Base-by-base conservation (phyloP, 1,140 invertebrate species). In the Leptopilina boulardi region DNA sequence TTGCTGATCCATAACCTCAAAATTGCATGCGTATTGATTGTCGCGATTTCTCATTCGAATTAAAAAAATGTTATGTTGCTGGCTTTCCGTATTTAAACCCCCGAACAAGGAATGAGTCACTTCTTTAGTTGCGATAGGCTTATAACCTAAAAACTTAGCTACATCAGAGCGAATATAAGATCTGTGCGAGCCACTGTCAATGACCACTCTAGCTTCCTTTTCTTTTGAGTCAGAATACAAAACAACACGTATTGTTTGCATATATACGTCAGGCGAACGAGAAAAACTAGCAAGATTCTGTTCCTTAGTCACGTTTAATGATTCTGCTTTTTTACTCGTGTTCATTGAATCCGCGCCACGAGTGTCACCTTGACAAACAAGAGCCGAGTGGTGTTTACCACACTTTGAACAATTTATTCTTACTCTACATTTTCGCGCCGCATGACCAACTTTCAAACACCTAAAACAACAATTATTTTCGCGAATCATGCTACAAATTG, bases 81-180 rank as follows among this genome's bases (percentile, higher is more conserved):
- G 10, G 11, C 2, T 1, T 26, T 70, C 18, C 0, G 79, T 59
- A 19, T 70, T 81, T 15, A 72, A 8, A 0, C 77, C 83, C 1
- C 83, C 79, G 42, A 83, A 84, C 30, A 82, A 41, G 1, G 76
- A 54, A 70, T 83, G 77, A n/a, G 70, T 23, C 3, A 83, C 23
- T 34, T 76, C 73, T 26, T 10, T 21, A 30, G 56, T 72, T 2
- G 56, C 77, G 11, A 71, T 51, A 0, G 73, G 59, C 26, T 42
- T 13, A 59, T 83, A 83, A 44, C 73, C 77, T 76, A 83, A 74
- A 15, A 54, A 71, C 26, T 59, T 44, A 0, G 77, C 77, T 15
- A 82, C 26, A 30, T 82, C 80, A 0, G 76, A 71, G 18, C 80
- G 77, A 51, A 83, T 80, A 47, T 82, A 82, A 13, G 79, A 83